A percentile compares a stretch with the other conserved stretches of the same genome.
Evolutionary conservation across 2,888 invertebrate species (phyloP).

Genomic region (Mythimna ferrago): DNA sequence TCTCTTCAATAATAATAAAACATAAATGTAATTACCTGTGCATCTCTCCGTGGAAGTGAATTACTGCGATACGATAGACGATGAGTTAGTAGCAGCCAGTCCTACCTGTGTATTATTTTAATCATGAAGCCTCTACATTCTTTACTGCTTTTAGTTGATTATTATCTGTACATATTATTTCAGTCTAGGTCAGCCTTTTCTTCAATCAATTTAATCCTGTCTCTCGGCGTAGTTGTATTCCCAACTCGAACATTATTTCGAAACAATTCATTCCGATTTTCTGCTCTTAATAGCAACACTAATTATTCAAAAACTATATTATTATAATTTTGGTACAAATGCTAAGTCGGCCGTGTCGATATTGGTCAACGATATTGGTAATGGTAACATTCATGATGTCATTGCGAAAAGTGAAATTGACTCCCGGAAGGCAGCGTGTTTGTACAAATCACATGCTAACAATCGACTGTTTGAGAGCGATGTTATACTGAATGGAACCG

Average conservation of each 20-base stretch:
- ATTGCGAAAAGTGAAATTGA: slow-evolving; percentile 76
- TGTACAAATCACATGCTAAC: slow-evolving; percentile 62
- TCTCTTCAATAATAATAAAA: slow-evolving; percentile 25
- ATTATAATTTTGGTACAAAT: slow-evolving; percentile 31
- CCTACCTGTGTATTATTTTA: slow-evolving; percentile 34
- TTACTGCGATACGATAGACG: slow-evolving; percentile 24
- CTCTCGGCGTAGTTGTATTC: neutral
- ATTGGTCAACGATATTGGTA: slow-evolving; percentile 53
- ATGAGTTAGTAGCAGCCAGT: slow-evolving; percentile 35
- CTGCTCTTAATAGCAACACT: slow-evolving; percentile 34
- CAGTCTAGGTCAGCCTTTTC: neutral
- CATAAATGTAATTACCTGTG: slow-evolving; percentile 36
- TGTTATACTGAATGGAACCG: slow-evolving; percentile 64
- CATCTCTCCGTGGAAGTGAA: slow-evolving; percentile 27
- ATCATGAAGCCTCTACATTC: slow-evolving; percentile 19
- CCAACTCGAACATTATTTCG: slow-evolving; percentile 1
- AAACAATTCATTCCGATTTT: slow-evolving; percentile 27
- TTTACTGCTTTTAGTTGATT: slow-evolving; percentile 15
- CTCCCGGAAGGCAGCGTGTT: slow-evolving; percentile 63
- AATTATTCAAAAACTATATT: slow-evolving; percentile 30
- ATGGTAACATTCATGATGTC: slow-evolving; percentile 60
- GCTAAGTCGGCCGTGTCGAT: slow-evolving; percentile 48
- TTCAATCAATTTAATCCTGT: neutral
- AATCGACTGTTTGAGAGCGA: slow-evolving; percentile 60
- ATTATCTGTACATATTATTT: slow-evolving; percentile 11